These are phyloP conservation scores for Chaetura pelagica DNA, from an alignment of 2,113 vertebrate species.

Conservation along the genomic window DNA sequence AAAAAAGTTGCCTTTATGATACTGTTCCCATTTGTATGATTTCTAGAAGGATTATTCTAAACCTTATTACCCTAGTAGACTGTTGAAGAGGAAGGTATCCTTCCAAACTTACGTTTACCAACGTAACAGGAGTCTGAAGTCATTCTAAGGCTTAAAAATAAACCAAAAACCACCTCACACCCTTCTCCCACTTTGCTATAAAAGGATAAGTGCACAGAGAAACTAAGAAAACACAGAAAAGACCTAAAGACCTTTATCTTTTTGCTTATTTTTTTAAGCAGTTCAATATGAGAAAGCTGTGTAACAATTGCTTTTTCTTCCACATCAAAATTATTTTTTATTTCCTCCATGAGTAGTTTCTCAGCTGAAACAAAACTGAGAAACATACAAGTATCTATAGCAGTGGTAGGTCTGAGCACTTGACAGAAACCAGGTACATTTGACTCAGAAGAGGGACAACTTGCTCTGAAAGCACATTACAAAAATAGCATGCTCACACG, in stretches of 20 bases:
- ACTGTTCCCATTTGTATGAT: not conserved
- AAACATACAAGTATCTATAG: not conserved
- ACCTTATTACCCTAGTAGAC: not conserved
- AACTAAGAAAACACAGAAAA: not conserved
- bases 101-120: not conserved
- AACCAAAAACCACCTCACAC: not conserved
- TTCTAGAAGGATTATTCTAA: not conserved
- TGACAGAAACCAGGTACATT: not conserved
- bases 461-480: not conserved
- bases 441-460: not conserved
- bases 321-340: not conserved
- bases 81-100: not conserved
- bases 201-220: not conserved
- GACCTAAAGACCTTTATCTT: not conserved
- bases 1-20: not conserved
- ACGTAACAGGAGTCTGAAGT: not conserved
- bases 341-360: not conserved
- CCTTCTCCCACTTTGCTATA: not conserved
- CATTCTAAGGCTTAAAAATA: not conserved
- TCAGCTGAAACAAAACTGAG: not conserved
- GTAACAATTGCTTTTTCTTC: not conserved
- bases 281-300: not conserved
- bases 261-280: not conserved
- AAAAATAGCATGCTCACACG: not conserved
- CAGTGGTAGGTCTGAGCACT: not conserved